These are phyloP conservation scores for Tetranychus truncatus DNA, from an alignment of 2,888 invertebrate genomes.

Conservation along the genomic window DNA sequence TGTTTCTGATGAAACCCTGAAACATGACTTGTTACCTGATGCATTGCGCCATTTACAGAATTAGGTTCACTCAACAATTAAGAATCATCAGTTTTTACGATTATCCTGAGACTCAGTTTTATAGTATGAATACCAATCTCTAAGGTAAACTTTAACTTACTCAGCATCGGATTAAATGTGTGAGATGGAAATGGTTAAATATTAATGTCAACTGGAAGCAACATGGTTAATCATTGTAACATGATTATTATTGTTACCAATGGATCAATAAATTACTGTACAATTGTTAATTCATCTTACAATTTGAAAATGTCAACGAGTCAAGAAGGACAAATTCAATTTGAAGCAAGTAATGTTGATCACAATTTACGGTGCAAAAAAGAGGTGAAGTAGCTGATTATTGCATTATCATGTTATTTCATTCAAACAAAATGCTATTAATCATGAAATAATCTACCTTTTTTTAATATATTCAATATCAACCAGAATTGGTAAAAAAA, in stretches of 20 bases:
- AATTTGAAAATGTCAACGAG: too few species aligned
- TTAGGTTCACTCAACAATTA: neutral
- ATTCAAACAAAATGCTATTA: neutral
- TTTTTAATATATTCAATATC: neutral
- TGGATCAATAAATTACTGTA: too few species aligned
- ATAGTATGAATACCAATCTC: neutral
- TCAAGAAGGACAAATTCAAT: too few species aligned
- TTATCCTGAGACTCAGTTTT: neutral
- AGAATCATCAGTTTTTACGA: neutral
- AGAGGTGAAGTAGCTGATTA: too few species aligned
- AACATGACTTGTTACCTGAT: slow-evolving; percentile 1
- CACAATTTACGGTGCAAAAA: too few species aligned
- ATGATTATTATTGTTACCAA: neutral
- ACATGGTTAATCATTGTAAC: neutral
- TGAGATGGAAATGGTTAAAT: neutral
- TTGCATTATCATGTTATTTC: too few species aligned
- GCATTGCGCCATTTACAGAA: neutral
- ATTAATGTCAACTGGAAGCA: neutral
- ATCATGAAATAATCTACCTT: neutral
- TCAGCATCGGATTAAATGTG: neutral
- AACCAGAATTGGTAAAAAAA: neutral
- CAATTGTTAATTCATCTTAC: too few species aligned
- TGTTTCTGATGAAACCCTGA: neutral
- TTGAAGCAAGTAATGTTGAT: too few species aligned
- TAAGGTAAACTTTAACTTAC: neutral